Evolutionary conservation across 2,113 vertebrate genomes (phyloP).

Genomic region (Gambusia holbrooki): DNA sequence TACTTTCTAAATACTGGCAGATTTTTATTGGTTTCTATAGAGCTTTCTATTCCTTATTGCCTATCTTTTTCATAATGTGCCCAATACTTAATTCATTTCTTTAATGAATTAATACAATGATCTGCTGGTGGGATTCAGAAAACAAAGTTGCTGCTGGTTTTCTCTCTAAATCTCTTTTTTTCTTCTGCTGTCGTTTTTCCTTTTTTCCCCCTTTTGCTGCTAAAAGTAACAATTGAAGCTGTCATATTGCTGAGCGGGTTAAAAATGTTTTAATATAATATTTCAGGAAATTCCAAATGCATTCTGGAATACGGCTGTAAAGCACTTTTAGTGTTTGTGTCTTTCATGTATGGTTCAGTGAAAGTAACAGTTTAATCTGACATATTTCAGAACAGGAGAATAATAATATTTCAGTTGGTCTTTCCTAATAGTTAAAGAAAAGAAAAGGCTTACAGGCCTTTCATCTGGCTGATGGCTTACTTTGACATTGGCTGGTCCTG

Average conservation of each 20-base stretch:
- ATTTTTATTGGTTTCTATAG: too few relatives aligned
- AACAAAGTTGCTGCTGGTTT: conserved; percentile 23
- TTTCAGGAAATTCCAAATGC: conserved; percentile 54
- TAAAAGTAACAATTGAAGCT: conserved; percentile 71
- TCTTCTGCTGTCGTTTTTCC: conserved; percentile 12
- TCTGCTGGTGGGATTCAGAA: conserved; percentile 18
- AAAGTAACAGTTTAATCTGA: conserved; percentile 74
- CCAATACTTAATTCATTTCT: not conserved
- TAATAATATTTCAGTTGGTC: conserved; percentile 72
- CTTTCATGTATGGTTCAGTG: conserved; percentile 64
- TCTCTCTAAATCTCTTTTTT: conserved; percentile 35
- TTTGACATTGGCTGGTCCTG: conserved; percentile 69
- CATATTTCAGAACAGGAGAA: conserved; percentile 71
- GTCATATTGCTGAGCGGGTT: conserved; percentile 59
- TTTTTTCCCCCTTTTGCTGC: not conserved
- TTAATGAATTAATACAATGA: conserved; percentile 16
- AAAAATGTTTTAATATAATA: conserved; percentile 69
- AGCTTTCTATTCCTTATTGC: too few relatives aligned
- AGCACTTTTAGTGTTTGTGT: conserved; percentile 61
- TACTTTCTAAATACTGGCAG: too few relatives aligned
- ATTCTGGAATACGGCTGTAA: conserved; percentile 47
- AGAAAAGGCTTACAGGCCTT: conserved; percentile 61
- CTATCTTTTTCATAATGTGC: too few relatives aligned
- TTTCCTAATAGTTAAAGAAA: conserved; percentile 56
- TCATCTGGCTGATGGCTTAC: conserved; percentile 63